These are phyloP conservation scores for Synergus umbraculus DNA, from an alignment of 2,888 invertebrate genomes.

Conservation along the genomic window DNA sequence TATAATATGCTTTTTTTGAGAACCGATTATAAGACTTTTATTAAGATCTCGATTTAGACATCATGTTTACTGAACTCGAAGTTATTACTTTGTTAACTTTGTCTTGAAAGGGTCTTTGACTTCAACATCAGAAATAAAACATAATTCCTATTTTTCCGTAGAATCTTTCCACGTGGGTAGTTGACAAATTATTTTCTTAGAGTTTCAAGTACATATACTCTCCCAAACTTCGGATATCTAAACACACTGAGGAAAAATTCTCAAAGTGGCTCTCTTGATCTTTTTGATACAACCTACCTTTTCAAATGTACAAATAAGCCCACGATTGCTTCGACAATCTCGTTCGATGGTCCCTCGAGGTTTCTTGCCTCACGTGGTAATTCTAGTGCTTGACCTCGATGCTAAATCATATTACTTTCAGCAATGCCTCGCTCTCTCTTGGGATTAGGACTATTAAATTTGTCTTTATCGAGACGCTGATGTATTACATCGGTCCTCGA, in stretches of 20 bases:
- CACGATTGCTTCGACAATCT: slow-evolving; percentile 16
- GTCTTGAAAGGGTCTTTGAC: too few species aligned
- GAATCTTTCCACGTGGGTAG: too few species aligned
- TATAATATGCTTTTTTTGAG: too few species aligned
- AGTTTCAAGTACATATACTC: too few species aligned
- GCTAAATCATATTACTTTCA: slow-evolving; percentile 37
- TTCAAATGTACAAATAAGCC: background rate
- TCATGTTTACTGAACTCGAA: too few species aligned
- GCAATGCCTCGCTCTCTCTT: slow-evolving; percentile 14
- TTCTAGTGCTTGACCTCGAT: slow-evolving; percentile 36
- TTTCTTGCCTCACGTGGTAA: slow-evolving; percentile 4
- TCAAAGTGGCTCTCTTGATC: slow-evolving; percentile 4
- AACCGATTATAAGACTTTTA: too few species aligned
- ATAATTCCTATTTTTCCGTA: too few species aligned
- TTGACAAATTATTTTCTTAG: too few species aligned
- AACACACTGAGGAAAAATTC: background rate
- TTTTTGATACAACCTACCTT: slow-evolving; percentile 24
- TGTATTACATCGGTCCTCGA: slow-evolving; percentile 25
- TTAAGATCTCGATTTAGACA: too few species aligned
- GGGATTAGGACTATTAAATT: slow-evolving; percentile 29
- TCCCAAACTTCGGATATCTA: too few species aligned
- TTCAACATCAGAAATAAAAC: too few species aligned
- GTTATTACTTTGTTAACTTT: too few species aligned
- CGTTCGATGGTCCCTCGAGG: slow-evolving; percentile 29
- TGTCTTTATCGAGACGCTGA: slow-evolving; percentile 34